Evolutionary conservation across 2,797 vertebrate genomes (phyloP).

Genomic region (Coregonus sp.): DNA sequence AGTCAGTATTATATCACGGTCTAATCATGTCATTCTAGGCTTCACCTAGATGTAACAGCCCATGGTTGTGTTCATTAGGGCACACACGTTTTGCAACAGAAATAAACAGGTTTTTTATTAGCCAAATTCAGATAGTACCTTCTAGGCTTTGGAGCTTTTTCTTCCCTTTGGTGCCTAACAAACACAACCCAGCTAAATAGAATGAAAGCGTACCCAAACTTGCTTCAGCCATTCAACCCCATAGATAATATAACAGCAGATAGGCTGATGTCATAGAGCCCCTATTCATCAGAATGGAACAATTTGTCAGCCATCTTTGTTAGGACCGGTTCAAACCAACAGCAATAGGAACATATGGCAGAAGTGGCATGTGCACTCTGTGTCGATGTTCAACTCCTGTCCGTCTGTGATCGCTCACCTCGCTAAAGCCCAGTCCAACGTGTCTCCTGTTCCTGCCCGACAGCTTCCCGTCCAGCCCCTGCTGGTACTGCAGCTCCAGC

Average conservation of each 20-base stretch:
- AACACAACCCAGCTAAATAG: no score
- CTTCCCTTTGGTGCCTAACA: no score
- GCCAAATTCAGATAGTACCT: no score
- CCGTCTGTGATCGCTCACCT: constrained; percentile 69
- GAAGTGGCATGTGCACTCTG: no score
- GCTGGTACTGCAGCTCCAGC: constrained; percentile 92
- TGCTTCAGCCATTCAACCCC: not conserved
- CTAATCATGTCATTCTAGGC: not conserved
- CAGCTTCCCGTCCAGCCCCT: constrained; percentile 92
- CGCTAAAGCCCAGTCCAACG: constrained; percentile 92
- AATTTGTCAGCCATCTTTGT: not conserved
- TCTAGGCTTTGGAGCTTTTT: no score
- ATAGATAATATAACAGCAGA: not conserved
- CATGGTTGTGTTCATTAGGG: not conserved
- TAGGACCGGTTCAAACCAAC: not conserved
- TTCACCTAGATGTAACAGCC: not conserved
- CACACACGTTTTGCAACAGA: not conserved
- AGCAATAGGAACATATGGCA: no score
- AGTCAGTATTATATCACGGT: no score
- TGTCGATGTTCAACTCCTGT: not conserved
- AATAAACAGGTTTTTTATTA: not conserved
- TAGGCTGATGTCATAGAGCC: not conserved
- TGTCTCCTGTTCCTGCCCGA: constrained; percentile 91
- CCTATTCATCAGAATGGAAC: not conserved
- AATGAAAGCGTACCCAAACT: no score